These are phyloP conservation scores for Xestoiulus laeticollis DNA, from an alignment of 2,888 invertebrate genomes.

Conservation along the genomic window DNA sequence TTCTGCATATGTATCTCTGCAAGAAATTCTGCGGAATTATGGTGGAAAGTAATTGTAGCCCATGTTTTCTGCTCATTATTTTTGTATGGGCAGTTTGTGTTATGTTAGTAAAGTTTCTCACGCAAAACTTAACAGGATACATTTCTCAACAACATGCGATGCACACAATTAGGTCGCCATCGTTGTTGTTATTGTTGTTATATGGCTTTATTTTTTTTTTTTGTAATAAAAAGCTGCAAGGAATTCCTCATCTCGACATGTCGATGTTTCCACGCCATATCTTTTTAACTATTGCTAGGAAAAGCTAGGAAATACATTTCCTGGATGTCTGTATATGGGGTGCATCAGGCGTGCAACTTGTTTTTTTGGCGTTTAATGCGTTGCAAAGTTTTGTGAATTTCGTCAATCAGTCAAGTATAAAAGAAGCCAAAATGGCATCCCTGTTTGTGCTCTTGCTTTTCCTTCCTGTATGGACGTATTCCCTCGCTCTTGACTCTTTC, in stretches of 20 bases:
- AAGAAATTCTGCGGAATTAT: no score
- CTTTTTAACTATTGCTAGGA: constrained; percentile 20
- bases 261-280: constrained; percentile 21
- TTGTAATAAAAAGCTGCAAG: background rate
- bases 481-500: constrained; percentile 45
- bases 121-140: background rate
- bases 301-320: constrained; percentile 33
- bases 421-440: background rate
- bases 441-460: constrained; percentile 17
- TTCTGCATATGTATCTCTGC: no score
- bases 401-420: constrained; percentile 6
- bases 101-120: background rate
- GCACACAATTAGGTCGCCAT: constrained; percentile 5
- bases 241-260: constrained; percentile 20
- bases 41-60: no score
- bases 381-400: constrained; percentile 4
- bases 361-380: constrained; percentile 3
- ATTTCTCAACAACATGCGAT: background rate
- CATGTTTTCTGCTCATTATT: no score
- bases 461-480: constrained; percentile 25
- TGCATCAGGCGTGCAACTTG: background rate
- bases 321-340: background rate
- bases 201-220: background rate
- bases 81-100: no score
- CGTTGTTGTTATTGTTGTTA: background rate